Base-by-base conservation (phyloP, 1,140 invertebrate species). In the Formica selysi region DNA sequence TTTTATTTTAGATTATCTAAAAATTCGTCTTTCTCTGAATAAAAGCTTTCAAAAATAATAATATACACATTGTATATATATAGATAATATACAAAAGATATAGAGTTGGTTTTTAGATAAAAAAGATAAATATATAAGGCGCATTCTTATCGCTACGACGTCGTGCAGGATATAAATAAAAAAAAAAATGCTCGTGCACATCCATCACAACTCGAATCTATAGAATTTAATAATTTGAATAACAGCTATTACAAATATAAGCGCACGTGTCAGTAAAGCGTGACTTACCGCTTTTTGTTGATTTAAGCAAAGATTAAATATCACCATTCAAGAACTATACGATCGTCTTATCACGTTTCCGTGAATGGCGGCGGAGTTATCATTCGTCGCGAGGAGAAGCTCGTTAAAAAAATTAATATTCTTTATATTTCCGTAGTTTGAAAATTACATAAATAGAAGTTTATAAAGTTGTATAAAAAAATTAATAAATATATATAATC, bases 221-320 rank as follows among this genome's bases (percentile, higher is more conserved):
- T 38, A n/a, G 22, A 73, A 22, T 48, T 48, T 61, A 10, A 59
- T 29, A 73, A 36, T 54, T 71, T 32, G 16, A 22, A 68, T 16
- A 61, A 83, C 68, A 71, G 54, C 54, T 41, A 70, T 73, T 83
- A 70, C 79, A 62, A 48, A 62, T 74, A 73, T 38, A 83, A 74
- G 68, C 68, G 48, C 13, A 74, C 54, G 54, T 73, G 68, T 54
- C 54, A 51, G 64, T 73, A 44, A 44, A 83, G 79, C 68, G 19
- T 74, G 36, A 83, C 79, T 83, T 83, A 83, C 79, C 79, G 32
- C 26, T 62, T 13, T 51, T 74, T 61, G 68, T 70, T 83, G 57
- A 83, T 48, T 73, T 44, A 83, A 83, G 38, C 68, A 61, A 74
- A 70, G 54, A 83, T 83, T 62, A 83, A 74, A 61, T 81, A 51